Evolutionary conservation across 2,888 invertebrate species (phyloP).

Genomic region (Lasioglossum zephyrum): DNA sequence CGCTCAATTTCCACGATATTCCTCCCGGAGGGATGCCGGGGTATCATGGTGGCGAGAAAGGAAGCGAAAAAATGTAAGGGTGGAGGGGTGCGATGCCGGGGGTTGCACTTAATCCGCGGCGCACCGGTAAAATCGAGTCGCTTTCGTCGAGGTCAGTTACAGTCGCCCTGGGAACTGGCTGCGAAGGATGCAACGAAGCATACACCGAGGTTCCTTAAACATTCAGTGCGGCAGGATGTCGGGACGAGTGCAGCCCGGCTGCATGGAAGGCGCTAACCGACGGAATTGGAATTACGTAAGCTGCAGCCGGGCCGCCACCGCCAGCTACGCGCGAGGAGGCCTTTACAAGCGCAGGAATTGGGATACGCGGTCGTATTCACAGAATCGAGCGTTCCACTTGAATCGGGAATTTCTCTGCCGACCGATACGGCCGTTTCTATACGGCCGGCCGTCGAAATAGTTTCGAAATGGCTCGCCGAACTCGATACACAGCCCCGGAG

Average conservation of each 20-base stretch:
- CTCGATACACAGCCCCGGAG: constrained; percentile 37
- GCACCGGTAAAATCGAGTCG: constrained; percentile 36
- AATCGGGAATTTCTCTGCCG: constrained; percentile 65
- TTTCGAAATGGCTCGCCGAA: constrained; percentile 51
- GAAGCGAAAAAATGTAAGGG: constrained; percentile 22
- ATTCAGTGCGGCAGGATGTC: constrained; percentile 57
- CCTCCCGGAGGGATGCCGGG: not conserved
- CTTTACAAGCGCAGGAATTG: constrained; percentile 63
- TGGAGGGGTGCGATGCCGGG: not conserved
- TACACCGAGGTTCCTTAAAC: constrained; percentile 60
- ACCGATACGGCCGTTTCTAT: constrained; percentile 59
- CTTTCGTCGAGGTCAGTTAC: constrained; percentile 58
- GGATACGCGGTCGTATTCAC: constrained; percentile 66
- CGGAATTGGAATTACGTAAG: constrained; percentile 67
- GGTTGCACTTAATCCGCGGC: constrained; percentile 39
- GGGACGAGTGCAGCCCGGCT: constrained; percentile 23
- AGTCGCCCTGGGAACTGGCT: constrained; percentile 41
- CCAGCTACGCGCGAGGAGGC: constrained; percentile 14
- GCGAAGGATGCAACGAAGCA: constrained; percentile 45
- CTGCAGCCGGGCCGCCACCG: constrained; percentile 9
- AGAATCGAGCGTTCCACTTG: constrained; percentile 65
- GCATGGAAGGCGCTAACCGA: constrained; percentile 64
- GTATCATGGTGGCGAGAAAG: not conserved
- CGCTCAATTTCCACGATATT: constrained; percentile 30
- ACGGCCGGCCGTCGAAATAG: constrained; percentile 51